A percentile compares a stretch with the other conserved stretches of the same genome.
These are phyloP conservation scores for Ochotona princeps DNA, from an alignment of 2,113 vertebrate species.

Conservation along the genomic window DNA sequence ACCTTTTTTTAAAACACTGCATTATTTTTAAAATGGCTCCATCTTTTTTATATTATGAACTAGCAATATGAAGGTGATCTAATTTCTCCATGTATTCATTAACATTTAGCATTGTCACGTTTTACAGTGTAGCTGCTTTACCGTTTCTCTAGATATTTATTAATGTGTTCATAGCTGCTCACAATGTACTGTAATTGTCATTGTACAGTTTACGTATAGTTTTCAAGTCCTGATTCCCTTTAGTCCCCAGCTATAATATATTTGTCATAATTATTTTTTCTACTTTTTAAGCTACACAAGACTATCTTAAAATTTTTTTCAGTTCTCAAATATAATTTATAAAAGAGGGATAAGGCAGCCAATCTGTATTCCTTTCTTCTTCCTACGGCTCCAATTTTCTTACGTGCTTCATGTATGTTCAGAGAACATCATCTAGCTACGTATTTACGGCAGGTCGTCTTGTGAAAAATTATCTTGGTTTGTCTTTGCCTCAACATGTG, in stretches of 20 bases:
- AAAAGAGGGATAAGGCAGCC: neutral
- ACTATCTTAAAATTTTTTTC: neutral
- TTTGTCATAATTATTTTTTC: neutral
- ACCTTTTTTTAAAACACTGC: neutral
- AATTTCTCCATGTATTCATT: neutral
- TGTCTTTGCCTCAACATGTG: neutral
- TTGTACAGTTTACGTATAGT: neutral
- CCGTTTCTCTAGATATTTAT: neutral
- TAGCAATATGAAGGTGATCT: neutral
- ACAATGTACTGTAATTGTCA: neutral
- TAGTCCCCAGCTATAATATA: neutral
- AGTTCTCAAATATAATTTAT: neutral
- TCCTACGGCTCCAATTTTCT: neutral
- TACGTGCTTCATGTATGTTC: neutral
- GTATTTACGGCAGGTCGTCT: neutral
- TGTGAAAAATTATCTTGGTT: neutral
- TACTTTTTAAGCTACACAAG: neutral
- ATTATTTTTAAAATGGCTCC: neutral
- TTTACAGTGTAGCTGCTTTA: neutral
- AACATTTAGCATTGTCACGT: neutral
- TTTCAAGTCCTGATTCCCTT: neutral
- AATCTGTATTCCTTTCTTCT: neutral
- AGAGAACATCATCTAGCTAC: neutral
- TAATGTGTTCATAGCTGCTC: neutral
- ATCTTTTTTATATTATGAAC: neutral